phyloP scores from a whole-genome alignment of 1,140 invertebrate genomes.

The Drosophila neocordata region DNA sequence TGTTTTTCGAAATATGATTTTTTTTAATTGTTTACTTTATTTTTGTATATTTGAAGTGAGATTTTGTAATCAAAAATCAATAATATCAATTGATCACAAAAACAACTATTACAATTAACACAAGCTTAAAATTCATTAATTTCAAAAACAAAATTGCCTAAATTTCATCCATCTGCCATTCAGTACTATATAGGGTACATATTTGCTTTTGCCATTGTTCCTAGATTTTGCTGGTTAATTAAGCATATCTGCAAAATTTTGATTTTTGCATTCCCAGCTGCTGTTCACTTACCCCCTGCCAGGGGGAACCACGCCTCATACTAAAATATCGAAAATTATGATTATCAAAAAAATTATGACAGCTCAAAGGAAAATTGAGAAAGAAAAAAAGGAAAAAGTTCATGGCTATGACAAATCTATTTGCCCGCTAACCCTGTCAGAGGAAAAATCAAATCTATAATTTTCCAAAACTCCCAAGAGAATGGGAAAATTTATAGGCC shows the following conservation, averaged over 20 bases:
- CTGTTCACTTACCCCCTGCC: constrained; percentile 63
- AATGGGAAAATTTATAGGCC: constrained; percentile 34
- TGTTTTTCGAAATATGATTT: too few species aligned
- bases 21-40: too few species aligned
- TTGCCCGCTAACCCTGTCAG: constrained; percentile 23
- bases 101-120: too few species aligned
- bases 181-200: background rate
- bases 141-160: background rate
- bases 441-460: constrained; percentile 54
- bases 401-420: constrained; percentile 31
- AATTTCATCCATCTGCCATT: background rate
- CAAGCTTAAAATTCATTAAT: background rate
- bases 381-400: background rate
- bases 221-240: constrained; percentile 22
- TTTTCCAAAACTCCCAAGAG: constrained; percentile 42
- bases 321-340: constrained; percentile 70
- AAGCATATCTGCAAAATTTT: constrained; percentile 32
- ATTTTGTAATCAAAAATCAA: too few species aligned
- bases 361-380: constrained; percentile 29
- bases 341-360: constrained; percentile 71
- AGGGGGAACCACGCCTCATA: constrained; percentile 55
- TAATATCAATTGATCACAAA: too few species aligned
- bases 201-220: background rate
- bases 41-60: too few species aligned
- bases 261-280: constrained; percentile 49